phyloP scores from a whole-genome alignment of 2,113 vertebrate species.

The Varanus komodoensis region DNA sequence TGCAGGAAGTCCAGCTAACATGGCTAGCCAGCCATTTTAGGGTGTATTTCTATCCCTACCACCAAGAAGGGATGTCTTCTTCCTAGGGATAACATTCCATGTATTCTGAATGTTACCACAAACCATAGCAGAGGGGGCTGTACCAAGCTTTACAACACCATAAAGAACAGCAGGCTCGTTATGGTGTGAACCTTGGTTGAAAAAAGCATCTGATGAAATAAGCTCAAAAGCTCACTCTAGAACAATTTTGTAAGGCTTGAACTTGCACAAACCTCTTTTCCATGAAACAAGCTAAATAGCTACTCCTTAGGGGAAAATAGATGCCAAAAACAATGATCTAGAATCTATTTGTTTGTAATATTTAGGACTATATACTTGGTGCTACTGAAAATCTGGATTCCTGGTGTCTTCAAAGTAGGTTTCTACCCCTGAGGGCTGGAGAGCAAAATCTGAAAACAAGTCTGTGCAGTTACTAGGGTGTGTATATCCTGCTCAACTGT shows the following conservation, averaged over 20 bases:
- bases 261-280: background rate
- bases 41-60: background rate
- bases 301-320: background rate
- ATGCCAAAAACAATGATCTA: background rate
- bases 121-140: background rate
- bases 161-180: background rate
- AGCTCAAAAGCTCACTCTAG: background rate
- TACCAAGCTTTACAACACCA: background rate
- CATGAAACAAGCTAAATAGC: background rate
- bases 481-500: background rate
- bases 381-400: background rate
- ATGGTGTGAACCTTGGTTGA: background rate
- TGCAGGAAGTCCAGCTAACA: background rate
- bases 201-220: background rate
- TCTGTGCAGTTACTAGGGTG: constrained; percentile 7
- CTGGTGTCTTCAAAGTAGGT: background rate
- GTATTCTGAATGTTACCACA: background rate
- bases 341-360: background rate
- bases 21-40: background rate
- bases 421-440: constrained; percentile 7
- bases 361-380: background rate
- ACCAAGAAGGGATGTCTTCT: background rate
- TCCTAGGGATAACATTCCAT: background rate
- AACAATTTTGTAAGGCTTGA: background rate
- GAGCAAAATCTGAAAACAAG: constrained; percentile 11